Evolutionary conservation across 2,888 invertebrate species (phyloP), one percentile per base, ranked within the genome.

Genomic region (Steinernema scapterisci): DNA sequence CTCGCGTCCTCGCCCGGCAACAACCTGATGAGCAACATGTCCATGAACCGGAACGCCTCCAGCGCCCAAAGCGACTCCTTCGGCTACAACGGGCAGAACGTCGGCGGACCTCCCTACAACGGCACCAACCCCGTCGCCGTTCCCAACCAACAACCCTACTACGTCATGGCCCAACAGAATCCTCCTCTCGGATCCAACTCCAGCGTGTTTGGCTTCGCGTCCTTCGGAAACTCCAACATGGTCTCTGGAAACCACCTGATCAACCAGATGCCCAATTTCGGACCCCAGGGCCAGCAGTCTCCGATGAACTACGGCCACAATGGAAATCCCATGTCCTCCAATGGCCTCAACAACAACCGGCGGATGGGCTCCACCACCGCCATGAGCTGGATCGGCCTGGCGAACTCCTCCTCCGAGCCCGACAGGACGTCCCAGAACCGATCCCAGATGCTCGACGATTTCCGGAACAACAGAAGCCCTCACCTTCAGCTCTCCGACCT

Each of bases 401-500:
- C 31, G 1, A 63, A 31, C 31, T 16, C 27, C 16, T 54, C 54
- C 13, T 25, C 23, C 31, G 16, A 25, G 2, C 31, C 63, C 27
- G 63, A 63, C n/a, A 25, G 31, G 16, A 63, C 13, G 16, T 63
- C 44, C n/a, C 43, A 71, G 70, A 72, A 56, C 71, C 91, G 97
- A 83, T 95, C 95, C 84, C 92, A 95, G 70, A 91, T 97, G 74
- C 91, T 99, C 73, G 97, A 97, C 89, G 97, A 97, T 89, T 99
- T 97, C 91, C 86, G 90, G 31, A 89, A 89, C 84, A 90, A 89
- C 79, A 85, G 90, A 16, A 52, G 93, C 77, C 90, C 91, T 19
- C 90, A 90, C 83, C 88, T 91, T 48, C 90, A 90, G 88, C 91
- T 99, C 83, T 92, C 95, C 82, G 97, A 99, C 90, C 91, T 99